Evolutionary conservation across 1,140 invertebrate species (phyloP).

Genomic region (Drosophila orosa): DNA sequence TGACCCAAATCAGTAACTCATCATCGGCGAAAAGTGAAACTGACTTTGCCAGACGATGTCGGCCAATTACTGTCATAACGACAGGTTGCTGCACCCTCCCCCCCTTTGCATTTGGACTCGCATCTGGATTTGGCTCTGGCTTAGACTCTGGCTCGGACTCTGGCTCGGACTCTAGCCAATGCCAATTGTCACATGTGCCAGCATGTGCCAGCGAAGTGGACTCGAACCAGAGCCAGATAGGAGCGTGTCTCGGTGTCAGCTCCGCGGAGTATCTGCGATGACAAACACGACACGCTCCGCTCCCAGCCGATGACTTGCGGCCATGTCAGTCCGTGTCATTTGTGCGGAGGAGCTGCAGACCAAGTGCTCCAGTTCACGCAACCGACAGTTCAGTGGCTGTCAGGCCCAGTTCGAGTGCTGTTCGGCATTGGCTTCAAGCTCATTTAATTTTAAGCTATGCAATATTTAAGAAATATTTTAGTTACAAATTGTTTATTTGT

Average conservation of each 20-base stretch:
- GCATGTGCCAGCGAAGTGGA: slow-evolving; percentile 28
- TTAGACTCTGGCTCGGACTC: not conserved
- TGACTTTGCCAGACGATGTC: slow-evolving; percentile 65
- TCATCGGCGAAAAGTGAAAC: slow-evolving; percentile 66
- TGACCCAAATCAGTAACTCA: slow-evolving; percentile 61
- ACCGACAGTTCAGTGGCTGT: slow-evolving; percentile 33
- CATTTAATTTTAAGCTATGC: not conserved
- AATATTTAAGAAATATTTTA: not conserved
- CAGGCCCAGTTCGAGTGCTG: slow-evolving; percentile 9
- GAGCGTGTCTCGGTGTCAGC: slow-evolving; percentile 27
- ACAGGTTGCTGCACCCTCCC: slow-evolving; percentile 65
- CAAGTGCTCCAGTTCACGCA: slow-evolving; percentile 48
- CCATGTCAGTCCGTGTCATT: slow-evolving; percentile 33
- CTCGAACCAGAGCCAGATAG: slow-evolving; percentile 36
- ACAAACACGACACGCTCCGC: slow-evolving; percentile 46
- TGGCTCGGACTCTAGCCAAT: slow-evolving; percentile 6
- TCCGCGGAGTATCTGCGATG: slow-evolving; percentile 39
- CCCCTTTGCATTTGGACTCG: slow-evolving; percentile 18
- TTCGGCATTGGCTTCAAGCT: slow-evolving; percentile 1
- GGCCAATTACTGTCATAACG: slow-evolving; percentile 79
- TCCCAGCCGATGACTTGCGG: slow-evolving; percentile 41
- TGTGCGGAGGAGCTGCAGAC: slow-evolving; percentile 39
- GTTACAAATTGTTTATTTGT: not conserved
- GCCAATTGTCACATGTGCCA: slow-evolving; percentile 63
- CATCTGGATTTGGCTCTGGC: slow-evolving; percentile 15